A percentile compares a stretch with the other conserved stretches of the same genome.
These are phyloP conservation scores for Glyphotaelius pellucidus DNA, from an alignment of 2,888 invertebrate species.

Conservation along the genomic window DNA sequence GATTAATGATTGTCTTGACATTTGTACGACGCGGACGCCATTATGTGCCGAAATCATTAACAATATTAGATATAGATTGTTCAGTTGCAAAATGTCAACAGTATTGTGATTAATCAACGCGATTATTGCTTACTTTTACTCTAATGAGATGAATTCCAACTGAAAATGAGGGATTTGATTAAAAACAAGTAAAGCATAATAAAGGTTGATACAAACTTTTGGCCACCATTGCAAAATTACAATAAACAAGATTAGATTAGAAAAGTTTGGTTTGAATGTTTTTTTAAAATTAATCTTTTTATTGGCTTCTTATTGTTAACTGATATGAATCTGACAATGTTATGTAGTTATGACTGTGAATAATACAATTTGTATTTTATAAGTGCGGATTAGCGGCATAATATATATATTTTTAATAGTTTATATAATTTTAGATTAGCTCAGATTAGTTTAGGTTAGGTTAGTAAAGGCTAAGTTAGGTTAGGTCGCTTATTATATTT, in stretches of 20 bases:
- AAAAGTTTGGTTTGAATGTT: neutral
- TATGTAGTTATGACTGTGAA: too few relatives aligned
- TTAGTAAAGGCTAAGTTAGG: too few relatives aligned
- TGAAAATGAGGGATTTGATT: neutral
- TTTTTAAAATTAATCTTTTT: too few relatives aligned
- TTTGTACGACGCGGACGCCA: neutral
- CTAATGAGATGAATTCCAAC: neutral
- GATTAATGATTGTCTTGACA: slow-evolving; percentile 48
- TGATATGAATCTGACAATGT: neutral
- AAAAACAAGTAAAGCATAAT: neutral
- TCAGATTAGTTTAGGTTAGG: too few relatives aligned
- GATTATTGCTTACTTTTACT: neutral
- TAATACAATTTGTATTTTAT: too few relatives aligned
- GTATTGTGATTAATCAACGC: neutral
- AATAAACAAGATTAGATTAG: neutral
- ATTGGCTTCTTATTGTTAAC: too few relatives aligned
- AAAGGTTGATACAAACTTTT: neutral
- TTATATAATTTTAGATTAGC: too few relatives aligned
- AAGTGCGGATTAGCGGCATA: too few relatives aligned
- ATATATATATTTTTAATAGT: too few relatives aligned
- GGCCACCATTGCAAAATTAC: too few relatives aligned
- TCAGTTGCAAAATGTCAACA: slow-evolving; percentile 38
- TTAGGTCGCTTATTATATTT: too few relatives aligned
- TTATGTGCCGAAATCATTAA: neutral
- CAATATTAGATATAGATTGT: neutral